A percentile compares a stretch with the other conserved stretches of the same genome.
Conservation (phyloP, 2,888 invertebrate genomes). For the Dasysyrphus albostriatus region DNA sequence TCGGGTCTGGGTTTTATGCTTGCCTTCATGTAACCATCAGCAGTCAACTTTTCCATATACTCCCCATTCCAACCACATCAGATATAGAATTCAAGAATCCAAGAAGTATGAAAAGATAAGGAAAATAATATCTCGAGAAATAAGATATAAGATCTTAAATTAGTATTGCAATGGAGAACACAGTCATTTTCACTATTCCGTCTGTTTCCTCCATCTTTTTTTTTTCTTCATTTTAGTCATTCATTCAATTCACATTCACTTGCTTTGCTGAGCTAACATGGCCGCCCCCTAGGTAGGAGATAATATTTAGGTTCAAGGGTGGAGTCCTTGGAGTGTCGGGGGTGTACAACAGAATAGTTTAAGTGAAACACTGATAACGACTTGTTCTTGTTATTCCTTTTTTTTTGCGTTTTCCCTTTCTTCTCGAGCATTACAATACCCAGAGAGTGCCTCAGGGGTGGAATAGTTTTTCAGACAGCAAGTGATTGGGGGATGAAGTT, state of each 20-base stretch:
- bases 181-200: constrained; percentile 28
- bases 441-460: constrained; percentile 13
- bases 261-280: constrained; percentile 2
- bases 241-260: constrained; percentile 39
- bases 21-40: background rate
- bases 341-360: constrained; percentile 51
- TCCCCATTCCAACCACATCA: background rate
- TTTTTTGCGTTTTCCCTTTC: background rate
- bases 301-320: constrained; percentile 32
- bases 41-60: background rate
- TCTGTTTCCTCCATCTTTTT: constrained; percentile 29
- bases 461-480: constrained; percentile 22
- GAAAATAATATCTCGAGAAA: constrained; percentile 53
- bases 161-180: constrained; percentile 48
- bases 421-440: constrained; percentile 1
- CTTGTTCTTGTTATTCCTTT: constrained; percentile 40
- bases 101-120: constrained; percentile 44
- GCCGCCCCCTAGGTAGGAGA: constrained; percentile 50
- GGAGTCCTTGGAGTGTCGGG: background rate
- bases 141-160: constrained; percentile 57
- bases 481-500: constrained; percentile 1
- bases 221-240: constrained; percentile 36
- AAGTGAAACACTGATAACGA: constrained; percentile 72
- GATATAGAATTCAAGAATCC: background rate
- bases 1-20: constrained; percentile 9